A percentile compares a stretch with the other conserved stretches of the same genome.
These are phyloP conservation scores for Melanocharis versteri DNA, from an alignment of 2,113 vertebrate genomes.

Conservation along the genomic window DNA sequence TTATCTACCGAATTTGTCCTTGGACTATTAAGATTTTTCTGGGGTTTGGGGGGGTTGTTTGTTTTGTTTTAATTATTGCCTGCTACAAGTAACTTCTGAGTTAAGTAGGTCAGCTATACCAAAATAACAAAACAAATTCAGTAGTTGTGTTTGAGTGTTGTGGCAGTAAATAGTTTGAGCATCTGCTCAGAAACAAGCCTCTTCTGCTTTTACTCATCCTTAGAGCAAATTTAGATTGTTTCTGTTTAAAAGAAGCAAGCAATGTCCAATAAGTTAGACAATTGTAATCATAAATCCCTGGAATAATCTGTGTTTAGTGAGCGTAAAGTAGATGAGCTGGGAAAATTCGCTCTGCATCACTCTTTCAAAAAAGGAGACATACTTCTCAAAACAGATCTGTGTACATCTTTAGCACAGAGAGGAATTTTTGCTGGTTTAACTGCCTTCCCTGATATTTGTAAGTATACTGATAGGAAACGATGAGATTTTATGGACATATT, in stretches of 20 bases:
- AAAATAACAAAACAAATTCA: background rate
- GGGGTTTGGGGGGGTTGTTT: background rate
- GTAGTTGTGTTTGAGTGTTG: background rate
- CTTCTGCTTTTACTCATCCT: background rate
- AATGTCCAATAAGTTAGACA: background rate
- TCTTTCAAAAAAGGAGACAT: background rate
- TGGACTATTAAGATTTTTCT: background rate
- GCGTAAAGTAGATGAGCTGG: background rate
- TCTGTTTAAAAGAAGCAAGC: constrained; percentile 20
- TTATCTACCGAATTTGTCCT: background rate
- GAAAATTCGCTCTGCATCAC: background rate
- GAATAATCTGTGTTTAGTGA: background rate
- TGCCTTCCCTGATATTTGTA: background rate
- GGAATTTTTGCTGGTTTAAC: background rate
- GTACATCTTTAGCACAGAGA: background rate
- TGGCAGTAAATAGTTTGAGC: background rate
- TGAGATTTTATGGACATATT: background rate
- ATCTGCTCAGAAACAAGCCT: background rate
- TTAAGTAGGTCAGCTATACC: background rate
- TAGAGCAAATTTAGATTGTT: background rate
- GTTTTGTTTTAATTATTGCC: background rate
- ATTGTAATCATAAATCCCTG: background rate
- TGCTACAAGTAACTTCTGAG: background rate
- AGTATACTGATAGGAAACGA: background rate
- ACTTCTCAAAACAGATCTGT: background rate